Evolutionary conservation across 2,888 invertebrate genomes (phyloP), one percentile per base, ranked within the genome.

Genomic region (Seira ritae): DNA sequence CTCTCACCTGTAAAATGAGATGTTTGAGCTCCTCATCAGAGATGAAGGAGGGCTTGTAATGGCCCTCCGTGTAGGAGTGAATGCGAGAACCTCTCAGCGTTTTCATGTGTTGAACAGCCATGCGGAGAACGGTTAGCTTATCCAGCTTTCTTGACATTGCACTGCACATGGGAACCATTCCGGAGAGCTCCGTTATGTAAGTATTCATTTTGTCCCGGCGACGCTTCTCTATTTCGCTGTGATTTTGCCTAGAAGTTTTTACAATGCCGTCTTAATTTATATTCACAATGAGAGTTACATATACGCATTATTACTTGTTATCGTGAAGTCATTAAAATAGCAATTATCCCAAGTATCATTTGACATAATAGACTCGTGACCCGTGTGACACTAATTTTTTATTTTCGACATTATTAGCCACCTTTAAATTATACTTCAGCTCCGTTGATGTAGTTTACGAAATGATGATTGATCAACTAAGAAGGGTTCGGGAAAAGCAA

Each of bases 121-220:
- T 96, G 1, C 97, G 92, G 24, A 98, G 92, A 0, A 94, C 94
- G 0, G 97, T 98, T 88, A 98, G 92, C 91, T 98, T 98, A 92
- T 98, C 98, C 89, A 98, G 92, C 91, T 98, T 98, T 77, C 97
- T 92, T 42, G 96, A 95, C 95, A 97, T 96, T 1, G 97, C 96
- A 89, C 95, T 95, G 90, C 98, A 98, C 96, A 97, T 96, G 0
- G 98, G 98, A 20, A 98, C 94, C 94, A 98, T 95, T 17, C 95
- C 93, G 73, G 96, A 95, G 80, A 98, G 91, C 91, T 98, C 97
- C 1, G 95, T 94, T 89, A 98, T 98, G 91, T 97, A 97, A 0
- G 95, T 96, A 92, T 98, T 98, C 97, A 98, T 98, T 92, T 98
- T 98, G 91, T 98, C 97, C 37, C 98, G 93, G 0, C 98, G 93